Conservation (phyloP, 1,140 invertebrate species). For the Heliconius eleuchia region DNA sequence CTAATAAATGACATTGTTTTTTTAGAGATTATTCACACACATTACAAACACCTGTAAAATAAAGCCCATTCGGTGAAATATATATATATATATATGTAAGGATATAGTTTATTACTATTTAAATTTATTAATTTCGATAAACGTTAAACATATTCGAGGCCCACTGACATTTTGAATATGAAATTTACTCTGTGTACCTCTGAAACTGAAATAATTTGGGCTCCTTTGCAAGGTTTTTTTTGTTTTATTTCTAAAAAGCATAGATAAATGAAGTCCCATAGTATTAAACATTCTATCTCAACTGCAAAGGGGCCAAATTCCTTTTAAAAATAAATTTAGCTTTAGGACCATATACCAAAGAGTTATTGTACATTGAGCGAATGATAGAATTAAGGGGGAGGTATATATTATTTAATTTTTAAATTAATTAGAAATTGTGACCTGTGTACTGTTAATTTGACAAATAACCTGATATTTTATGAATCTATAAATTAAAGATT, state of each 20-base stretch:
- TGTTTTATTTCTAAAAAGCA: slow-evolving; percentile 21
- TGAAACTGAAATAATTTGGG: slow-evolving; percentile 29
- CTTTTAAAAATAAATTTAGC: slow-evolving; percentile 68
- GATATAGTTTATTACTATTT: not conserved
- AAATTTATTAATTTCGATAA: not conserved
- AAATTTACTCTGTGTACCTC: slow-evolving; percentile 28
- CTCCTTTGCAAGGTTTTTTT: slow-evolving; percentile 35
- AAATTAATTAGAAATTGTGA: slow-evolving; percentile 70
- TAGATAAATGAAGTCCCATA: slow-evolving; percentile 30
- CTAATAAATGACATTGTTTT: slow-evolving; percentile 8
- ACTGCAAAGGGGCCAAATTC: slow-evolving; percentile 62
- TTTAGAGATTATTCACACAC: slow-evolving; percentile 6
- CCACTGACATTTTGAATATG: slow-evolving; percentile 25
- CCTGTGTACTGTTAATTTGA: slow-evolving; percentile 72
- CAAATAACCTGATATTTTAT: slow-evolving; percentile 62
- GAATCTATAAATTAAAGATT: slow-evolving; percentile 41
- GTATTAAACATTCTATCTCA: not conserved
- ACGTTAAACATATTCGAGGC: slow-evolving; percentile 22
- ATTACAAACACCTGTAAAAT: not conserved
- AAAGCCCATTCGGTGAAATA: not conserved
- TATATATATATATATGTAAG: not conserved
- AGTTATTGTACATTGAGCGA: slow-evolving; percentile 76
- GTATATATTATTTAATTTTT: slow-evolving; percentile 69
- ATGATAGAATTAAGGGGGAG: slow-evolving; percentile 61
- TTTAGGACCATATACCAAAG: slow-evolving; percentile 80